Base-by-base conservation (phyloP, 2,797 vertebrate genomes). In the Helostoma temminkii region DNA sequence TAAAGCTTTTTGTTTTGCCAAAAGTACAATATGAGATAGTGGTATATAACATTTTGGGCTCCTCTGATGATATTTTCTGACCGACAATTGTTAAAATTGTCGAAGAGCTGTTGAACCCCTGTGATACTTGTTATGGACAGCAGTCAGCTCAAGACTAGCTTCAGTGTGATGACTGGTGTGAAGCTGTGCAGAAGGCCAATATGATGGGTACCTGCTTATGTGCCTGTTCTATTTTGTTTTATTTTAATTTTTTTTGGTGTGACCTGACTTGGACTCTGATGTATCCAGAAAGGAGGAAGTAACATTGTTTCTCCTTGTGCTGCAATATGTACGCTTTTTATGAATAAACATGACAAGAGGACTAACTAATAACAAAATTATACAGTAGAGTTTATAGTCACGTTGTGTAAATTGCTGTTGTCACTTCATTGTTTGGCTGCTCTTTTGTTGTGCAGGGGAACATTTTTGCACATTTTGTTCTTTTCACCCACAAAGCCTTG, bases 1-100 rank as follows among this genome's bases (percentile, higher is more conserved):
- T 92, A 91, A 90, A 73, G 89, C 89, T 93, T 93, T 93, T 87
- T 88, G 74, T 94, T 96, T 97, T 97, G 95, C 95, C 96, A 97
- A 96, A 96, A 89, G 91, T 93, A 93, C 76, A 85, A 68, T 68
- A 84, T 71, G 64, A 77, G 78, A 83, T 91, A 70, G 42, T 83
- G 77, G 74, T 75, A 21, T 76, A 36, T 77, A 70, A 66, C 32
- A n/a, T 80, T 74, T 56, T 79, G 76, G 74, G 58, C 66, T 85
- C 58, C 48, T 71, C 47, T 63, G 74, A 74, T 4, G 55, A 81
- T 76, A 66, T 49, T 74, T 52, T 66, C 21, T 59, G 66, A 63
- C 30, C 55, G 72, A 25, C 63, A 47, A 59, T 69, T 53, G 37
- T 81, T 65, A 70, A 70, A 16, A 39, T 64, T 71, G 74, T 56